Evolutionary conservation across 2,797 vertebrate species (phyloP).

Genomic region (Microhierax caerulescens): DNA sequence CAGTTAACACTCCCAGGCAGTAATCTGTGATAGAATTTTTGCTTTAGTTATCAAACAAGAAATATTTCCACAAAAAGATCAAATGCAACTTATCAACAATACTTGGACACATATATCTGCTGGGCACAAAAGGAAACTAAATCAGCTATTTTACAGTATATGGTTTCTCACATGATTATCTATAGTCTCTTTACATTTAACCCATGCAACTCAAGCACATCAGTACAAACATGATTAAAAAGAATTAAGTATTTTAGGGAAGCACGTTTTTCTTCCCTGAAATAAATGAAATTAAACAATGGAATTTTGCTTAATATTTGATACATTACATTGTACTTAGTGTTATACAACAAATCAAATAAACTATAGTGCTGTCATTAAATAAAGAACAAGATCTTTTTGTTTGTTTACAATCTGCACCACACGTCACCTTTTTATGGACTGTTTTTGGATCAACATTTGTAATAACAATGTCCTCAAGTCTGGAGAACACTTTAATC

Average conservation of each 20-base stretch:
- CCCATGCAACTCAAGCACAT: background rate
- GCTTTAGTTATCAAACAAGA: background rate
- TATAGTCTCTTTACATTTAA: background rate
- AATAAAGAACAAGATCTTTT: background rate
- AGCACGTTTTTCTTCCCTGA: background rate
- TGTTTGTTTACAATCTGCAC: background rate
- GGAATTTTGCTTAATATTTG: background rate
- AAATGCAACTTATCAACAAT: background rate
- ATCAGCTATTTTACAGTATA: background rate
- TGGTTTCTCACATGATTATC: background rate
- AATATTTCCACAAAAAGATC: background rate
- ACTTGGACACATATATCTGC: background rate
- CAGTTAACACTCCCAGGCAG: background rate
- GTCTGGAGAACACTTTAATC: constrained; percentile 84
- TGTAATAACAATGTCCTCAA: constrained; percentile 86
- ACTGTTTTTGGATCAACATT: constrained; percentile 85
- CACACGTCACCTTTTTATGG: constrained; percentile 87
- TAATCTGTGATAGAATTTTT: background rate
- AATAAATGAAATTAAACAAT: background rate
- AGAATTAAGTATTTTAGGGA: background rate
- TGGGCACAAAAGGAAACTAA: background rate
- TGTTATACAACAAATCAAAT: background rate
- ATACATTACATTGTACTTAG: fast-evolving
- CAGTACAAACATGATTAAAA: background rate
- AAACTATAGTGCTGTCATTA: background rate